Percentiles rank a stretch among this genome's conserved stretches.
Conservation (phyloP, 2,113 vertebrate species). For the Mustelus asterias region DNA sequence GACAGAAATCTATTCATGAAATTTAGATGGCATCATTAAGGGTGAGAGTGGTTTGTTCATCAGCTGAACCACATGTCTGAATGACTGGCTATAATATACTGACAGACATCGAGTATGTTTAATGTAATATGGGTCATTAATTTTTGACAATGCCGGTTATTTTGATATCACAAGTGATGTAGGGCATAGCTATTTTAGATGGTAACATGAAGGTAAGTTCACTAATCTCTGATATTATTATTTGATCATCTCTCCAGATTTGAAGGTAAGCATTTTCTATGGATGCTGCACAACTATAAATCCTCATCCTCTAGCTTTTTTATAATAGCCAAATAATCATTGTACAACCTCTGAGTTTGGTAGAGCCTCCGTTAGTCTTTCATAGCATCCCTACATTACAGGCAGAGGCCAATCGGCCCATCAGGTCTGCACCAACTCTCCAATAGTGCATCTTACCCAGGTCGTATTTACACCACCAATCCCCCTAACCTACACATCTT, state of each 20-base stretch:
- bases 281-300: background rate
- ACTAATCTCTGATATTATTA: background rate
- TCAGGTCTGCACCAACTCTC: too few species aligned
- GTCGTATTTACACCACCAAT: too few species aligned
- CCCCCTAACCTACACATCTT: too few species aligned
- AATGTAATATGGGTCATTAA: constrained; percentile 23
- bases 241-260: background rate
- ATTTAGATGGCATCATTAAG: background rate
- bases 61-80: background rate
- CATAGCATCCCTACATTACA: too few species aligned
- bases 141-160: constrained; percentile 21
- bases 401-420: too few species aligned
- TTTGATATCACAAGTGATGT: constrained; percentile 15
- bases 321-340: background rate
- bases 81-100: background rate
- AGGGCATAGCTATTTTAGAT: background rate
- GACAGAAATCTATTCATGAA: background rate
- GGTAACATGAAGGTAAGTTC: background rate
- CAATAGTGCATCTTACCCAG: too few species aligned
- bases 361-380: background rate
- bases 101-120: background rate
- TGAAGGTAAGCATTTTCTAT: background rate
- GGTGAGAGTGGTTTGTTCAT: background rate
- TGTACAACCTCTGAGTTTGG: background rate
- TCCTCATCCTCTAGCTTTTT: background rate